Evolutionary conservation across 2,888 invertebrate species (phyloP).

Genomic region (Tridacna crocea): DNA sequence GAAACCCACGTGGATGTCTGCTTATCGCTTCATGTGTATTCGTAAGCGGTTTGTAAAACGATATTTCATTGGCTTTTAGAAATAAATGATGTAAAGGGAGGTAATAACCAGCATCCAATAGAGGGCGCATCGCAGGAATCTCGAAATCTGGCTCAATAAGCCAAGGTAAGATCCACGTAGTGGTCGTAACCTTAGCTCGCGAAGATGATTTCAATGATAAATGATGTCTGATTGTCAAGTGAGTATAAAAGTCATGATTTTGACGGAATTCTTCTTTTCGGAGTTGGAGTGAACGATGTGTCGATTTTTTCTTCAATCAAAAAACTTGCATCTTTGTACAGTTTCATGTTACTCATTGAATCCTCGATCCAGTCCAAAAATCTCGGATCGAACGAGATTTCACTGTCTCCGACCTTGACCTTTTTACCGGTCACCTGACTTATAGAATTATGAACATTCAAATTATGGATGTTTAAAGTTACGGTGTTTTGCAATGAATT

Average conservation of each 20-base stretch:
- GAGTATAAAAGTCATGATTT: slow-evolving; percentile 26
- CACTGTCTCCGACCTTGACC: slow-evolving; percentile 57
- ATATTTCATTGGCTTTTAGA: too few relatives aligned
- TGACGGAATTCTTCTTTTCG: slow-evolving; percentile 32
- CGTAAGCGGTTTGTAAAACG: too few relatives aligned
- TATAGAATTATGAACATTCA: slow-evolving; percentile 68
- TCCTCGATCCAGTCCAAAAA: slow-evolving; percentile 68
- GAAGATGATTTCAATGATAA: too few relatives aligned
- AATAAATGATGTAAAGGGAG: too few relatives aligned
- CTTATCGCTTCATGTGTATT: too few relatives aligned
- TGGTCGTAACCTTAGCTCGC: too few relatives aligned
- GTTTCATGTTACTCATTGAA: slow-evolving; percentile 40
- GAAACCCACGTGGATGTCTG: too few relatives aligned
- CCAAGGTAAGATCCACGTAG: too few relatives aligned
- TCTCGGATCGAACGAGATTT: slow-evolving; percentile 62
- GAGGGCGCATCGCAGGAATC: too few relatives aligned
- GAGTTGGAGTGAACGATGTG: slow-evolving; percentile 24
- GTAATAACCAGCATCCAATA: too few relatives aligned
- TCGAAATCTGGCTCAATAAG: too few relatives aligned
- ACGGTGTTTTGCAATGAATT: slow-evolving; percentile 52
- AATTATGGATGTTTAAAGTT: slow-evolving; percentile 65
- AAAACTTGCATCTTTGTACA: slow-evolving; percentile 37
- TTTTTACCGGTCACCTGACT: slow-evolving; percentile 58
- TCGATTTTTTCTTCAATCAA: slow-evolving; percentile 40
- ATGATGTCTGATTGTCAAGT: too few relatives aligned